A percentile compares a stretch with the other conserved stretches of the same genome.
Conservation (phyloP, 2,888 invertebrate species). For the Papilio elwesi region DNA sequence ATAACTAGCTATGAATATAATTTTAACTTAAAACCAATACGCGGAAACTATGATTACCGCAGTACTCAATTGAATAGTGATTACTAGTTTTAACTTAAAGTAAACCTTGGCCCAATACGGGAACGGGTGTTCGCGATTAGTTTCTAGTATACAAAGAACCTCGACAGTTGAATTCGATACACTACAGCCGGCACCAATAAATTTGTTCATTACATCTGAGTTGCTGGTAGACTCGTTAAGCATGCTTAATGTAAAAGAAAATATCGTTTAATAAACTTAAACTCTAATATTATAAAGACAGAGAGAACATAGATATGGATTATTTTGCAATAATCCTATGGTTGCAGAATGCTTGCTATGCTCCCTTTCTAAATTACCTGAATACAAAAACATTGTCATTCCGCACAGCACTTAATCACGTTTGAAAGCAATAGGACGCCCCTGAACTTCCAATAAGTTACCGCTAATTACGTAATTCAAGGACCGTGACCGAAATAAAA, state of each 20-base stretch:
- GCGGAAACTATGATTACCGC: slow-evolving; percentile 20
- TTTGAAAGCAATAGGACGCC: slow-evolving; percentile 64
- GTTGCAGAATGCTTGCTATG: too few species aligned
- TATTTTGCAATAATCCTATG: neutral
- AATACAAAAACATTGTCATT: slow-evolving; percentile 54
- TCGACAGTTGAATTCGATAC: neutral
- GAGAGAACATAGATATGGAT: too few species aligned
- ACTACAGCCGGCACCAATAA: too few species aligned
- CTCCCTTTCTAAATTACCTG: slow-evolving; percentile 10
- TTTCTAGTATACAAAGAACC: neutral
- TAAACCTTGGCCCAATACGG: neutral
- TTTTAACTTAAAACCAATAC: slow-evolving; percentile 12
- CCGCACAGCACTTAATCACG: slow-evolving; percentile 60
- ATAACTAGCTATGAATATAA: slow-evolving; percentile 3
- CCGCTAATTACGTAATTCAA: slow-evolving; percentile 80
- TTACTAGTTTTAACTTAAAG: neutral
- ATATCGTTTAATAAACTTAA: neutral
- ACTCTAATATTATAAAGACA: neutral
- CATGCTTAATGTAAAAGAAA: too few species aligned
- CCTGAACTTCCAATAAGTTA: slow-evolving; percentile 70
- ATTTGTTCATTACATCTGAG: too few species aligned
- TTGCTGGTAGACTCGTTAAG: too few species aligned
- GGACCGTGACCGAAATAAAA: slow-evolving; percentile 77
- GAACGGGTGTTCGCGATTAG: neutral
- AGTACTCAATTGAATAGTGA: slow-evolving; percentile 1